Evolutionary conservation across 53 echinoderm and acorn worm species (phyloP), one percentile per base, ranked within the genome.

Genomic region (Actinopyga echinites): DNA sequence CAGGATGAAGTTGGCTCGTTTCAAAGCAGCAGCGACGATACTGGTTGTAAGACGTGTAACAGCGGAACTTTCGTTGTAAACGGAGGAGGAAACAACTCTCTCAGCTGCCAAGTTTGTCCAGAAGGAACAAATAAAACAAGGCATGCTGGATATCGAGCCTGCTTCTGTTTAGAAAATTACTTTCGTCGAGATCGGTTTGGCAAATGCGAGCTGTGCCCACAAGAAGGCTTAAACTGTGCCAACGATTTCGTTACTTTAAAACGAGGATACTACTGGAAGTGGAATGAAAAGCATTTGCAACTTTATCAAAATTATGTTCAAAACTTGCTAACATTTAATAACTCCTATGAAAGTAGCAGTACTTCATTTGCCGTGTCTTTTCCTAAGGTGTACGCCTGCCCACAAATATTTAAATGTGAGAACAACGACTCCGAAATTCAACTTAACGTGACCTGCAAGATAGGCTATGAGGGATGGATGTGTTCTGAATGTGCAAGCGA

Each of bases 1-100:
- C 79, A 78, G 28, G 57, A 78, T n/a, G 57, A 78, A 54, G 57
- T 78, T 25, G 57, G 79, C 13, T 56, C 53, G n/a, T 56, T 12
- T 56, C 55, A 53, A n/a, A n/a, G n/a, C n/a, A n/a, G 12, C 20
- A 55, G 12, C 12, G 56, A 20, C 56, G 56, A 20, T 55, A 20
- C 20, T 13, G 56, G 12, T 13, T 55, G 56, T 55, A 55, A 20
- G 20, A 55, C 12, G 20, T 55, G 56, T 20, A 55, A 55, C 56
- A 55, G 20, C 56, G 56, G 56, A 13, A 55, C 56, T 20, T 55
- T 55, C 20, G 56, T 55, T 11, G 56, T 20, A 13, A 55, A 55
- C 12, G 56, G 56, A 20, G 20, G 20, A 13, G 56, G 56, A 13
- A n/a, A n/a, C n/a, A n/a, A n/a, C n/a, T n/a, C n/a, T n/a, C n/a